Conservation (phyloP, 2,888 invertebrate species). For the Boloria euphrosyne region DNA sequence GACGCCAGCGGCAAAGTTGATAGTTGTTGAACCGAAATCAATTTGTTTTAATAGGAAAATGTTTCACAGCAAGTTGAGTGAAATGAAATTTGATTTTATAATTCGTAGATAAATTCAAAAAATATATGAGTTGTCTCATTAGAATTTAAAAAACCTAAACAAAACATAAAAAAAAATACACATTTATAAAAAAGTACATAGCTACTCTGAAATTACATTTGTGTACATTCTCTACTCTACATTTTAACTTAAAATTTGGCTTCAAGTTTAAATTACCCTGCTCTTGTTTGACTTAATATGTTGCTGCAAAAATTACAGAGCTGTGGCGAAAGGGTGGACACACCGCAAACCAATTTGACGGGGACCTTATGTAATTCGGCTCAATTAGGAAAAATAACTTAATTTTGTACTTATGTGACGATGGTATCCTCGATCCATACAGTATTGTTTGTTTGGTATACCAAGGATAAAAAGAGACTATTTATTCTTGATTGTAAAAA, state of each 20-base stretch:
- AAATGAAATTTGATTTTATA: neutral
- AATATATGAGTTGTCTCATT: too few species aligned
- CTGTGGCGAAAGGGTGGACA: constrained; percentile 7
- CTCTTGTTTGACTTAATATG: constrained; percentile 11
- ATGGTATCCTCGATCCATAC: neutral
- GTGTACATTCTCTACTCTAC: neutral
- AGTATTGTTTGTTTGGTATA: constrained; percentile 1
- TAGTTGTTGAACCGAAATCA: constrained; percentile 28
- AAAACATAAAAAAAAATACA: too few species aligned
- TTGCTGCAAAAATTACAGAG: constrained; percentile 11
- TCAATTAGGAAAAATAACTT: neutral
- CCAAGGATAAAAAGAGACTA: neutral
- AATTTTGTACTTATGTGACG: neutral
- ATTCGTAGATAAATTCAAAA: too few species aligned
- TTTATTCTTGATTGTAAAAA: too few species aligned
- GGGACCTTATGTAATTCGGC: neutral
- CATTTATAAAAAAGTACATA: too few species aligned
- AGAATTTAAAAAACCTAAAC: too few species aligned
- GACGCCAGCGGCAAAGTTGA: constrained; percentile 22
- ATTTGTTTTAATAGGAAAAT: constrained; percentile 26
- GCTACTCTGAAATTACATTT: too few species aligned
- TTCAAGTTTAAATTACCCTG: constrained; percentile 1
- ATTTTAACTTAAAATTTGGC: neutral
- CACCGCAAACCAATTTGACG: constrained; percentile 4
- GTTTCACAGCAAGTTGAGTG: constrained; percentile 21